Base-by-base conservation (phyloP, 2,888 invertebrate species). In the Oscheius sp. region DNA sequence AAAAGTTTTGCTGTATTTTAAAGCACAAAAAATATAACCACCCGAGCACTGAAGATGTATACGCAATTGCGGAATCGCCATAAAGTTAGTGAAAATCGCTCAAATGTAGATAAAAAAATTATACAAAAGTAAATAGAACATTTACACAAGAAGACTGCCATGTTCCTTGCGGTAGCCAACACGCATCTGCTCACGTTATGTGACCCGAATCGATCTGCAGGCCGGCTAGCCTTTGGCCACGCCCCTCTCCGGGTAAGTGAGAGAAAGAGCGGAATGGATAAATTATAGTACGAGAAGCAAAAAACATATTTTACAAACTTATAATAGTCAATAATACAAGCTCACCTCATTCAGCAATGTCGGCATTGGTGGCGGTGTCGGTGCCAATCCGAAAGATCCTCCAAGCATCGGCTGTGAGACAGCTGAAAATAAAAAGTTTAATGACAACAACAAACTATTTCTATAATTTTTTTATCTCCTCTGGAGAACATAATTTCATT, bases 351-450 rank as follows among this genome's bases (percentile, higher is more conserved):
- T 77, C 28, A 59, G 38, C 32, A 54, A 8, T n/a, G 59, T 20
- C 49, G 65, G 67, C 45, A 76, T 67, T 26, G 77, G 77, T 30
- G 81, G 81, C 30, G 80, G 81, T 61, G 80, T 80, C 26, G 80
- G 80, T 47, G 81, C 80, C 50, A 81, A 71, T 32, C 80, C 81
- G 71, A 78, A 81, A 45, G 80, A 77, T 65, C 78, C 77, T 59
- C 67, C 72, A 9, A 76, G 72, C 71, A 74, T 74, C 59, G 77
- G 73, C 73, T 77, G 77, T 50, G 77, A 77, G 36, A 77, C 74
- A 62, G 74, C 77, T 75, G 77, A 51, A 64, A 64, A 44, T 38
- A 24, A 22, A 22, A 20, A 2, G 17, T 54, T 33, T 20, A n/a
- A n/a, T n/a, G 14, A 9, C 14, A 36, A 9, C n/a, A n/a, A n/a